Base-by-base conservation (phyloP, 2,113 vertebrate genomes). In the Ctenodactylus gundi region DNA sequence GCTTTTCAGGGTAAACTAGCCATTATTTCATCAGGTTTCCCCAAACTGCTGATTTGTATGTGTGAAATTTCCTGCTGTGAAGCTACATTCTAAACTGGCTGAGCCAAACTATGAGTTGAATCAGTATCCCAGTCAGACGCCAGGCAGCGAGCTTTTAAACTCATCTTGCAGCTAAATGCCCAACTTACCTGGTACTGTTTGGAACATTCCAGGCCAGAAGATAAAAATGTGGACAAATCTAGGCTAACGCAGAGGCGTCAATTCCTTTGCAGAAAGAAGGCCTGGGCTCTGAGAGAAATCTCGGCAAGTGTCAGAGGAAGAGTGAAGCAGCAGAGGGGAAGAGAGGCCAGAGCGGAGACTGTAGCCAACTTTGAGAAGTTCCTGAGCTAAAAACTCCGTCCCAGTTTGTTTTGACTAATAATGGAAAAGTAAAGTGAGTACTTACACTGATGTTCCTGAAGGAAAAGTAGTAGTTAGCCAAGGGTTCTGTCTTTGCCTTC, bases 1-100 rank as follows among this genome's bases (percentile, higher is more conserved):
- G 92, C 64, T 91, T 95, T 93, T 68, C 4, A 23, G 92, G 41
- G 62, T 84, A 92, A 95, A 94, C 85, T 46, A 80, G 55, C 70
- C 85, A 91, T 96, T 97, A 96, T 96, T 97, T 96, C 85, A 95
- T 95, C 81, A 72, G 78, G 64, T 93, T 94, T 96, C 92, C 39
- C 75, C 44, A 77, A 97, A 88, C 67, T 68, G 49, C 82, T 62
- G 82, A 94, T 96, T 95, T 91, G 58, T 80, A 85, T 81, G 88
- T 94, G 82, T 89, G 85, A 95, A 88, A 55, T 70, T 62, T 86
- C 92, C 94, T 72, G 27, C 85, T 70, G 85, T 78, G 90, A 94
- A 93, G 53, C 92, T 76, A 36, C 92, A 83, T 70, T 94, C 75
- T 44, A 62, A 65, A 36, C 82, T 62, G n/a, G 51, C 73, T 93